phyloP scores from a whole-genome alignment of 2,113 vertebrate species.

The Eupsittula cactorum region DNA sequence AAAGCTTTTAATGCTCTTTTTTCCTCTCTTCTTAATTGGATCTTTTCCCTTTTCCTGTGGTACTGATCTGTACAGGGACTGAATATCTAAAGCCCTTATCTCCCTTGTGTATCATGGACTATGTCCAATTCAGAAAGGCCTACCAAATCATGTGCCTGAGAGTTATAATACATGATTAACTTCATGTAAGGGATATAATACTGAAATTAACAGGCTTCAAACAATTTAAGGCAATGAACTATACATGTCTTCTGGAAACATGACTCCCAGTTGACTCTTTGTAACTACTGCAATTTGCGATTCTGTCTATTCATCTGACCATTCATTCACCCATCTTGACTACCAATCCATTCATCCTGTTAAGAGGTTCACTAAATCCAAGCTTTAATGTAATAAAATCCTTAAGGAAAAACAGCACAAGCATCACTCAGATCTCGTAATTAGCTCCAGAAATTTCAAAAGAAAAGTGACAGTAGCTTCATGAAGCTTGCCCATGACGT shows the following conservation, averaged over 20 bases:
- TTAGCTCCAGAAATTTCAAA: background rate
- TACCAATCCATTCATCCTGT: background rate
- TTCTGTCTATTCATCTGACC: background rate
- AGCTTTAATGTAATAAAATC: fast-evolving
- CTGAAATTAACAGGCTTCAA: background rate
- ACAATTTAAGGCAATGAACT: background rate
- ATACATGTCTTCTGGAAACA: background rate
- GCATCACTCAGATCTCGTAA: background rate
- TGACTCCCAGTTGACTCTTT: background rate
- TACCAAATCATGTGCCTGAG: background rate
- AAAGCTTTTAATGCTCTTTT: background rate
- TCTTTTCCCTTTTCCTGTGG: background rate
- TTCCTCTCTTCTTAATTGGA: background rate
- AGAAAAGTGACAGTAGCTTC: background rate
- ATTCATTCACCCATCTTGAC: background rate
- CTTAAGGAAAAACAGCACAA: background rate
- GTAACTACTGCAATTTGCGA: background rate
- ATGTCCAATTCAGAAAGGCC: fast-evolving
- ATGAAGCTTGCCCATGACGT: background rate
- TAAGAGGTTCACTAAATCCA: background rate
- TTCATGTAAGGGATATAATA: background rate
- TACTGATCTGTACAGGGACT: background rate
- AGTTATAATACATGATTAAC: background rate
- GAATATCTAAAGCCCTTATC: background rate
- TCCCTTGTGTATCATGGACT: fast-evolving